These are phyloP conservation scores for Zoanthus solanderi DNA, from an alignment of 92 coral and sea anemone species.

Conservation along the genomic window DNA sequence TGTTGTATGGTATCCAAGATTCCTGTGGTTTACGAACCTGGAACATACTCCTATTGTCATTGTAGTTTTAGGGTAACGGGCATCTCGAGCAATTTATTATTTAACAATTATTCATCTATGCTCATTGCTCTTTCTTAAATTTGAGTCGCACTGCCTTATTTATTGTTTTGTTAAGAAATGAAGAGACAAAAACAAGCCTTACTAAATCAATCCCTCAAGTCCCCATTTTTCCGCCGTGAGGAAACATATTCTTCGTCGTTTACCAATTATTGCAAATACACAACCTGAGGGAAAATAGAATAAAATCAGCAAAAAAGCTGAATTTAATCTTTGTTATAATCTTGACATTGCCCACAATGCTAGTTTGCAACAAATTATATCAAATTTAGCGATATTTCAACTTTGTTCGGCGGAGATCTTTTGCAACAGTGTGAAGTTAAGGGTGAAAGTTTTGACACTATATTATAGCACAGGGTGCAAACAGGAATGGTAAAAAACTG, in stretches of 20 bases:
- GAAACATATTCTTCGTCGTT: background rate
- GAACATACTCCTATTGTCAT: background rate
- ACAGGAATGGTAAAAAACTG: conserved; percentile 1
- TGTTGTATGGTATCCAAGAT: background rate
- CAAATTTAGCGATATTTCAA: background rate
- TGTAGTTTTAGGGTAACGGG: background rate
- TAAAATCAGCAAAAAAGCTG: background rate
- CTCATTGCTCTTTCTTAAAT: background rate
- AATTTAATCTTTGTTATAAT: background rate
- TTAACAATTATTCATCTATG: background rate
- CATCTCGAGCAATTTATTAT: background rate
- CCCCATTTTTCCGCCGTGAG: background rate
- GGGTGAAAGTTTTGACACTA: background rate
- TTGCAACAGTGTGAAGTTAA: background rate
- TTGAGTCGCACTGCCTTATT: background rate
- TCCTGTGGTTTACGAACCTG: conserved; percentile 8
- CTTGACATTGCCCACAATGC: background rate
- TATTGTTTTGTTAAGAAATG: background rate
- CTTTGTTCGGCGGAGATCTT: background rate
- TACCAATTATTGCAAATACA: background rate
- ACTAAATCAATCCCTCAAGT: background rate
- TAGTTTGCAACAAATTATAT: background rate
- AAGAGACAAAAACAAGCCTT: background rate
- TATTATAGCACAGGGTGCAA: background rate
- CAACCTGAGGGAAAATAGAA: background rate